phyloP scores from a whole-genome alignment of 2,888 invertebrate genomes.

The Octonoba sinensis region DNA sequence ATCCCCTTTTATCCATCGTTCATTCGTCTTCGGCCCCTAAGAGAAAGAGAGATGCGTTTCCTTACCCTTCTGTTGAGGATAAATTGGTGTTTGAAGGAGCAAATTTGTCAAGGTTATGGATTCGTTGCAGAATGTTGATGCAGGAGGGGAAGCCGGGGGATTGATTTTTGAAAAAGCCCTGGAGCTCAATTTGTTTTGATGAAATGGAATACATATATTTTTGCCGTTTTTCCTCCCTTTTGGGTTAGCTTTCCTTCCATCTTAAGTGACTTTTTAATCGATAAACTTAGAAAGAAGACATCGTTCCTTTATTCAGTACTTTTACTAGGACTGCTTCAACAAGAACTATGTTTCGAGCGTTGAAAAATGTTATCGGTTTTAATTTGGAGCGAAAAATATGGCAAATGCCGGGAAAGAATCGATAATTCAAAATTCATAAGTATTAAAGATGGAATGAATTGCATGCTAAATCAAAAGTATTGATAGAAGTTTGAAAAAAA shows the following conservation, averaged over 20 bases:
- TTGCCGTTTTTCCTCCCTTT: not conserved
- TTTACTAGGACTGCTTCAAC: no score
- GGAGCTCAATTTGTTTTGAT: slow-evolving; percentile 56
- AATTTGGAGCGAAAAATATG: no score
- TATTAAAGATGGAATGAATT: slow-evolving; percentile 1
- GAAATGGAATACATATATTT: slow-evolving; percentile 59
- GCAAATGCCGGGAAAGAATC: not conserved
- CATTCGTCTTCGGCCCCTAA: slow-evolving; percentile 6
- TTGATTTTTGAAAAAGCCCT: slow-evolving; percentile 59
- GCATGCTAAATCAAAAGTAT: slow-evolving; percentile 5
- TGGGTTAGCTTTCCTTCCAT: slow-evolving; percentile 17
- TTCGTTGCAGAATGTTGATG: slow-evolving; percentile 53
- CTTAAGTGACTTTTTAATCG: slow-evolving; percentile 62
- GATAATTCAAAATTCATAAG: slow-evolving; percentile 4
- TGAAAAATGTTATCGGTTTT: no score
- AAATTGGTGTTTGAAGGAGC: slow-evolving; percentile 62
- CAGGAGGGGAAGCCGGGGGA: slow-evolving; percentile 18
- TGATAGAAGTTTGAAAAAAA: not conserved
- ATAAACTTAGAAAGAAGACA: slow-evolving; percentile 40
- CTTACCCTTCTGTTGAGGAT: slow-evolving; percentile 32
- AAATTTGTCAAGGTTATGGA: slow-evolving; percentile 58
- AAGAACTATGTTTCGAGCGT: no score
- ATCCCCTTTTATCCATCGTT: not conserved
- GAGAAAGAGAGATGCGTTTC: slow-evolving; percentile 30
- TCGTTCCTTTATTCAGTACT: not conserved